These are phyloP conservation scores for Drosophila niveifrons DNA, from an alignment of 2,888 invertebrate genomes.

Conservation along the genomic window DNA sequence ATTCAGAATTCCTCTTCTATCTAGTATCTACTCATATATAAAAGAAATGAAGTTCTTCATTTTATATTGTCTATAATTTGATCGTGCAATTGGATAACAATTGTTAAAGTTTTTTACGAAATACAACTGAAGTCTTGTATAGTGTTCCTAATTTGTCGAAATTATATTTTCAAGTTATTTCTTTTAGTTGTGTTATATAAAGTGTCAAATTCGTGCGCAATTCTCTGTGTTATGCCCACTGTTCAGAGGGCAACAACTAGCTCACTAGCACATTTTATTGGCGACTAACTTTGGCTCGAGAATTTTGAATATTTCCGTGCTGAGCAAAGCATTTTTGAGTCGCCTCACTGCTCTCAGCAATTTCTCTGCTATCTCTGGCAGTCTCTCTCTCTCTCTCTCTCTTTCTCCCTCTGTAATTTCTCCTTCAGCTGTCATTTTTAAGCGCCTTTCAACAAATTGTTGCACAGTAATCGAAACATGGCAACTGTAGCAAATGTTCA, in stretches of 20 bases:
- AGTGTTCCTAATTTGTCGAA: too few relatives aligned
- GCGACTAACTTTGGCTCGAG: slow-evolving; percentile 6
- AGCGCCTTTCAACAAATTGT: slow-evolving; percentile 51
- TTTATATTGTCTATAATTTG: too few relatives aligned
- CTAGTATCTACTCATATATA: too few relatives aligned
- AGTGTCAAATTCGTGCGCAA: neutral
- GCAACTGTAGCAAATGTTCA: neutral
- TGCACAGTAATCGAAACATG: slow-evolving; percentile 60
- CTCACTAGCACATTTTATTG: neutral
- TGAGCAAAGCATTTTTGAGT: slow-evolving; percentile 36
- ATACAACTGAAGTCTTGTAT: too few relatives aligned
- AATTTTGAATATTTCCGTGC: slow-evolving; percentile 42
- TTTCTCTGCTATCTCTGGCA: neutral
- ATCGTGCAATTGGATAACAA: too few relatives aligned
- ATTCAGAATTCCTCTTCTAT: too few relatives aligned
- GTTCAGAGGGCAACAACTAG: neutral
- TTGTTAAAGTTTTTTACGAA: too few relatives aligned
- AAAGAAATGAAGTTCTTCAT: too few relatives aligned
- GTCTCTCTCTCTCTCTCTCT: neutral
- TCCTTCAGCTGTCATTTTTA: neutral
- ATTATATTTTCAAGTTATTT: too few relatives aligned
- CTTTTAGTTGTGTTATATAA: neutral
- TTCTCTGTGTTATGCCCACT: neutral
- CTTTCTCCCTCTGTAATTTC: slow-evolving; percentile 16
- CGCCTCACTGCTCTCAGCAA: slow-evolving; percentile 31